Percentiles rank a stretch among this genome's conserved stretches.
Evolutionary conservation across 2,113 vertebrate species (phyloP).

Genomic region (Elachura formosa): DNA sequence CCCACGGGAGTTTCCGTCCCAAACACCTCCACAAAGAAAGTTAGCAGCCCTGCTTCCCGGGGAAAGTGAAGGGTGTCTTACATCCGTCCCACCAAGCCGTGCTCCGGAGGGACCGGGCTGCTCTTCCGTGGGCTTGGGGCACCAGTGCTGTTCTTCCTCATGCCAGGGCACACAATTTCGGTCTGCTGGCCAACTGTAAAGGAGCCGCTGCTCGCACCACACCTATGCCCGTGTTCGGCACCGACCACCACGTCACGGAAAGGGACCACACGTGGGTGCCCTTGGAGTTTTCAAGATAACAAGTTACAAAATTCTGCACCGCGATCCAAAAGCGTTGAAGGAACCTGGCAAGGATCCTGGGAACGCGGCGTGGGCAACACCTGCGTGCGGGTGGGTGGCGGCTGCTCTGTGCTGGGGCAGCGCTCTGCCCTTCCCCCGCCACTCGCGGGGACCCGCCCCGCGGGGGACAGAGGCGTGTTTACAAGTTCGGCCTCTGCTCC

Average conservation of each 20-base stretch:
- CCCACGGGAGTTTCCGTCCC: neutral
- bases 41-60: neutral
- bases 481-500: neutral
- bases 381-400: rapidly evolving
- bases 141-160: neutral
- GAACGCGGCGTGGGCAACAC: rapidly evolving
- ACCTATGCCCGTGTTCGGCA: neutral
- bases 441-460: neutral
- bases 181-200: neutral
- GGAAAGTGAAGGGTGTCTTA: neutral
- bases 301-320: neutral
- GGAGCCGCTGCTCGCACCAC: rapidly evolving
- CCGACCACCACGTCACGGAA: rapidly evolving
- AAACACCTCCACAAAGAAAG: neutral
- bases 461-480: neutral
- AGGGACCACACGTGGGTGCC: neutral
- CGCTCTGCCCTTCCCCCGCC: neutral
- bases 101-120: rapidly evolving
- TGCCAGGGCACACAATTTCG: neutral
- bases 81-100: neutral
- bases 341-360: neutral
- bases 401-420: neutral
- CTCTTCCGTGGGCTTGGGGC: neutral
- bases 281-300: neutral
- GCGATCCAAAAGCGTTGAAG: neutral